Evolutionary conservation across 2,113 vertebrate species (phyloP).

Genomic region (Xenopus laevis): DNA sequence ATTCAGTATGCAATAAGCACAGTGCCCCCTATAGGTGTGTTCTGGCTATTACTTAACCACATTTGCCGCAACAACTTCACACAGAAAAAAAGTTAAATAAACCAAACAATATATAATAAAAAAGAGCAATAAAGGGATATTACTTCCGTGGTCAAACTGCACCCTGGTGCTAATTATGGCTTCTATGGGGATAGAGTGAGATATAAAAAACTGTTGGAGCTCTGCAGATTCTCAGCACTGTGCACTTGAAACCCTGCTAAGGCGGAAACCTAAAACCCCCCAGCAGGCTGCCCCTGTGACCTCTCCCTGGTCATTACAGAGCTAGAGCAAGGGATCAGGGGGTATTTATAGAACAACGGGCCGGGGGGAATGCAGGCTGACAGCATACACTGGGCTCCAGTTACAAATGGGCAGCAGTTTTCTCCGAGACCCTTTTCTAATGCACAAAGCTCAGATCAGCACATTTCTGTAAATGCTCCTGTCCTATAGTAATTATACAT

Average conservation of each 20-base stretch:
- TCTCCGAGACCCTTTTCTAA: neutral
- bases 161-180: too few species aligned
- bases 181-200: too few species aligned
- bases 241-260: slow-evolving; percentile 11
- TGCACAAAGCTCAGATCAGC: slow-evolving; percentile 18
- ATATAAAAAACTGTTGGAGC: slow-evolving; percentile 14
- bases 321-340: slow-evolving; percentile 6
- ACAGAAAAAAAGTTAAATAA: too few species aligned
- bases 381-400: slow-evolving; percentile 22
- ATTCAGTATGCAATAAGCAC: too few species aligned
- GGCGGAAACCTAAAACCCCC: slow-evolving; percentile 25
- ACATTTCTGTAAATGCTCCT: slow-evolving; percentile 14
- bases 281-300: neutral
- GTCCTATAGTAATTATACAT: too few species aligned
- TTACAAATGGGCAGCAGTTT: slow-evolving; percentile 34
- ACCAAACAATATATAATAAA: too few species aligned
- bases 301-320: slow-evolving; percentile 6
- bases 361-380: slow-evolving; percentile 24
- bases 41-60: too few species aligned
- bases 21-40: too few species aligned
- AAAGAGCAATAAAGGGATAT: too few species aligned
- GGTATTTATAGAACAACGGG: slow-evolving; percentile 33
- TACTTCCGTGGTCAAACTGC: too few species aligned
- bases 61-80: too few species aligned
- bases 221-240: slow-evolving; percentile 23